These are phyloP conservation scores for Achatina immaculata DNA, from an alignment of 1,140 invertebrate species.

Conservation along the genomic window DNA sequence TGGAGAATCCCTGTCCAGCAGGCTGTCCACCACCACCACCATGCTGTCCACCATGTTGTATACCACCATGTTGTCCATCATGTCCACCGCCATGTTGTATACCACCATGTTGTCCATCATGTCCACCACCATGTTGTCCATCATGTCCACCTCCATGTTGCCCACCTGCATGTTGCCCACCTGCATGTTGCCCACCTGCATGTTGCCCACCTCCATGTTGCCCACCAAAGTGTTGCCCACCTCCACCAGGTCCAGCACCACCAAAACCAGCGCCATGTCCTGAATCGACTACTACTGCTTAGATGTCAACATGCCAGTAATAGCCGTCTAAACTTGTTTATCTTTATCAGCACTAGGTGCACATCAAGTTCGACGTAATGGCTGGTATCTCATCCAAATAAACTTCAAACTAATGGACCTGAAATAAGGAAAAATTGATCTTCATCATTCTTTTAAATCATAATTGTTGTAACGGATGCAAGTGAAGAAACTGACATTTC, in stretches of 20 bases:
- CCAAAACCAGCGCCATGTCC: no score
- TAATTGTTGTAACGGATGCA: neutral
- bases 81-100: neutral
- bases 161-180: neutral
- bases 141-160: neutral
- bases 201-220: no score
- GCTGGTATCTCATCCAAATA: no score
- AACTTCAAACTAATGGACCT: no score
- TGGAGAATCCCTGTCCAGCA: neutral
- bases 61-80: neutral
- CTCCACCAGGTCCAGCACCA: constrained; percentile 1
- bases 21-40: neutral
- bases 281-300: no score
- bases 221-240: neutral
- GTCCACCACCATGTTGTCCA: neutral
- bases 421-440: no score
- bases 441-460: no score
- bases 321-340: no score
- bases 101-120: neutral
- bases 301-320: no score
- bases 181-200: neutral
- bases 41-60: neutral
- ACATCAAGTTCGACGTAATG: no score
- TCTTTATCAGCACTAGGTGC: no score
- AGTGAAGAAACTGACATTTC: neutral